Base-by-base conservation (phyloP, 2,888 invertebrate species). In the Cantharis lateralis region DNA sequence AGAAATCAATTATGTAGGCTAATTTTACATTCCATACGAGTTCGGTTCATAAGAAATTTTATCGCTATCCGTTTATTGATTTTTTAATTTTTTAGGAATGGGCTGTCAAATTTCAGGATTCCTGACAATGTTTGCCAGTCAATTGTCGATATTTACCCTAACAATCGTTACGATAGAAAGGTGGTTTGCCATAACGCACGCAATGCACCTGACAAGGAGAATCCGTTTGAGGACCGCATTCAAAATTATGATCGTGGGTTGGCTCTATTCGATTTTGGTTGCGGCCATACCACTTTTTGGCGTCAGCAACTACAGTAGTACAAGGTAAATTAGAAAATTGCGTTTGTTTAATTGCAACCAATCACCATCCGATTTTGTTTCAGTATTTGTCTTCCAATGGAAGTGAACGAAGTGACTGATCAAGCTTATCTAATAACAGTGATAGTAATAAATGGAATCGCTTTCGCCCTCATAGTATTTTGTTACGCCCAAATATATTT, bases 71-170 rank as follows among this genome's bases (percentile, higher is more conserved):
- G 3, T 48, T 48, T n/a, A 48, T 48, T 48, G 1, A 48, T 5
- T 48, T 48, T 48, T 48, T 9, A 0, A 11, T 9, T 66, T 20
- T 64, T 20, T n/a, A 88, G 94, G 95, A 71, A 87, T 92, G 66
- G 96, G 97, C 0, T 97, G 97, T 87, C 92, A 95, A 85, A 91
- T 95, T 10, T 96, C 96, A 0, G 97, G 97, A 0, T 96, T 97
- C 86, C 89, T 97, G 71, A 96, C 96, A 0, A 95, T 96, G 0
- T 96, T 96, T 84, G 94, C 95, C 0, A 94, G 95, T 75, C 96
- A 97, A 85, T 89, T 97, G 68, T 96, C 96, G 16, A 95, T 97
- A 9, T 95, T 95, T 86, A 96, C 97, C 0, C 89, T 98, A 72
- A 95, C 96, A 0, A 91, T 97, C 61, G 94, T 97, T 63, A 96